Evolutionary conservation across 2,113 vertebrate species (phyloP).

Genomic region (Parotia lawesii): DNA sequence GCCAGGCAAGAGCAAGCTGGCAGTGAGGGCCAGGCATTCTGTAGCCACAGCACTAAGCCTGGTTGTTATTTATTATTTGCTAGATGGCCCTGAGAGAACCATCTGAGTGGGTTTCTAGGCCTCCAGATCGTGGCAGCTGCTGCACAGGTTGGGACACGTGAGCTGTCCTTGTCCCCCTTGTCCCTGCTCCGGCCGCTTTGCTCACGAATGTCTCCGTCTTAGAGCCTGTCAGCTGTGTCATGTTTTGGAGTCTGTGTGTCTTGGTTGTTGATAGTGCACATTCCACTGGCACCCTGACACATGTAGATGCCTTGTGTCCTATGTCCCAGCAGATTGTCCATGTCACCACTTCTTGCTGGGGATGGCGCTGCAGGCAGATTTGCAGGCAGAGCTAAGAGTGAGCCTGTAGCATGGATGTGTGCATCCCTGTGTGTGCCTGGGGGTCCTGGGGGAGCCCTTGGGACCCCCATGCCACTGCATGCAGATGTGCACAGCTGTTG

Average conservation of each 20-base stretch:
- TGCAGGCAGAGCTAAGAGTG: neutral
- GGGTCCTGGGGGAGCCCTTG: neutral
- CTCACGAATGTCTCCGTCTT: slow-evolving; percentile 52
- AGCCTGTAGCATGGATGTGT: neutral
- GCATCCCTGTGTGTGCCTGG: neutral
- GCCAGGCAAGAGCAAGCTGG: neutral
- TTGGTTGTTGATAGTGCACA: slow-evolving; percentile 18
- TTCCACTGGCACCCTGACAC: neutral
- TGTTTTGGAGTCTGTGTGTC: slow-evolving; percentile 22
- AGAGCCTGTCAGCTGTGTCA: slow-evolving; percentile 34
- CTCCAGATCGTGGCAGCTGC: slow-evolving; percentile 47
- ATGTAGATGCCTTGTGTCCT: neutral
- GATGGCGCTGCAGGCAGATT: neutral
- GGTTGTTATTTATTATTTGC: slow-evolving; percentile 59
- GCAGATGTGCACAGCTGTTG: neutral
- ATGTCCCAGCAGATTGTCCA: neutral
- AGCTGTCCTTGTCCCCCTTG: neutral
- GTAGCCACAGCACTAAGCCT: neutral
- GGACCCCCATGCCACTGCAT: neutral
- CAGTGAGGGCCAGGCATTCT: neutral
- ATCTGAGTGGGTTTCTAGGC: slow-evolving; percentile 67
- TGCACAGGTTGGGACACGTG: slow-evolving; percentile 63
- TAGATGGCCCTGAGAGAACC: slow-evolving; percentile 70
- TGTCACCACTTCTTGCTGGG: slow-evolving; percentile 4
- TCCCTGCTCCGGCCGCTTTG: slow-evolving; percentile 20